These are phyloP conservation scores for Zophobas morio DNA, from an alignment of 1,140 invertebrate species.

Conservation along the genomic window DNA sequence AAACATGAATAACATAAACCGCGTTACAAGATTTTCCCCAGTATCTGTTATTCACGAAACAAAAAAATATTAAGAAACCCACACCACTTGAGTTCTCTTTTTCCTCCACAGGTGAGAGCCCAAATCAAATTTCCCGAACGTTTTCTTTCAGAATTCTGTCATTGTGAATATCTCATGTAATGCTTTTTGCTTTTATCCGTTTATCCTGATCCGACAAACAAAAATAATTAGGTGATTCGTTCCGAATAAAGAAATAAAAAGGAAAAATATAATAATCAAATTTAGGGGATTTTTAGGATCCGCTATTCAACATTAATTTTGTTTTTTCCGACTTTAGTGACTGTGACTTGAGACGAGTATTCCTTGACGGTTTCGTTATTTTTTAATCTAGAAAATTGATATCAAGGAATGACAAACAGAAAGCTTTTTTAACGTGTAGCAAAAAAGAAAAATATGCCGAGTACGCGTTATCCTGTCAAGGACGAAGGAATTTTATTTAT, in stretches of 20 bases:
- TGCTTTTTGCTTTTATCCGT: slow-evolving; percentile 16
- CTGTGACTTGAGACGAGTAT: neutral
- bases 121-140: neutral
- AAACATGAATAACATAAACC: too few relatives aligned
- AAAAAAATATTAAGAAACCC: too few relatives aligned
- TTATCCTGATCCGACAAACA: slow-evolving; percentile 9
- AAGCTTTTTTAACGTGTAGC: neutral
- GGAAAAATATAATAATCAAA: slow-evolving; percentile 24
- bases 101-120: neutral
- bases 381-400: slow-evolving; percentile 19
- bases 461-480: too few relatives aligned
- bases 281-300: neutral
- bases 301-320: slow-evolving; percentile 12
- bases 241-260: slow-evolving; percentile 11
- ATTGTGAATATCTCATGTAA: neutral
- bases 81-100: neutral
- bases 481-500: too few relatives aligned
- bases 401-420: neutral
- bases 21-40: too few relatives aligned
- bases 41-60: too few relatives aligned
- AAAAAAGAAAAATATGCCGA: neutral
- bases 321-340: neutral
- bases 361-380: neutral
- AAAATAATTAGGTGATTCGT: slow-evolving; percentile 22
- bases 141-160: neutral